Evolutionary conservation across 1,140 invertebrate genomes (phyloP), one percentile per base, ranked within the genome.

Genomic region (Trichonephila inaurata): DNA sequence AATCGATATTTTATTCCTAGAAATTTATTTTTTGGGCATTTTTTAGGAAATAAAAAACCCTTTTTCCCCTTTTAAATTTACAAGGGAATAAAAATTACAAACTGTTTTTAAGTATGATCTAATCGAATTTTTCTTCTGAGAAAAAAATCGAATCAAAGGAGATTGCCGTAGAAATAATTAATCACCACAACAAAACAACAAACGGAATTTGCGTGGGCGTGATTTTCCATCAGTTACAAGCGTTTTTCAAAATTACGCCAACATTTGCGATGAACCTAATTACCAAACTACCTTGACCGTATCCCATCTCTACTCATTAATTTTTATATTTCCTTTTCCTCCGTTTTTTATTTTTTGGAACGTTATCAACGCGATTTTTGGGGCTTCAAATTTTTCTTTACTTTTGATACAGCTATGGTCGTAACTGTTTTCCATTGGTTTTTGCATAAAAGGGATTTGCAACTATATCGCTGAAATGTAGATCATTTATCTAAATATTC

Each of bases 221-320:
- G 66, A 69, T 77, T 77, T 77, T 40, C 72, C 33, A 18, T 16
- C 72, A 77, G 72, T 77, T 33, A 77, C 72, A 77, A 3, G 28
- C 16, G 40, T 77, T 77, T 77, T 77, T 77, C 72, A 33, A 40
- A 77, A 77, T 77, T 77, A 77, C 72, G 72, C 16, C 16, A 40
- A 28, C 72, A 40, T 77, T 77, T 33, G 18, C 72, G 28, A 33
- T 40, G 33, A 40, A 77, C 28, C 72, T 77, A 77, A 77, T 77
- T 77, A 77, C 72, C 24, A 40, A 77, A 40, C 72, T 77, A 14
- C 12, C 72, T 77, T 77, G 72, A 77, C 72, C 72, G 72, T 33
- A 33, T 77, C 72, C 33, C 72, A 77, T 33, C 72, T 6, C 72
- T 77, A 77, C 28, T 77, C 72, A 77, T 77, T 77, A 33, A 40